Percentiles rank a stretch among this genome's conserved stretches.
Conservation (phyloP, 1,140 invertebrate species). For the Lysiphlebus fabarum region DNA sequence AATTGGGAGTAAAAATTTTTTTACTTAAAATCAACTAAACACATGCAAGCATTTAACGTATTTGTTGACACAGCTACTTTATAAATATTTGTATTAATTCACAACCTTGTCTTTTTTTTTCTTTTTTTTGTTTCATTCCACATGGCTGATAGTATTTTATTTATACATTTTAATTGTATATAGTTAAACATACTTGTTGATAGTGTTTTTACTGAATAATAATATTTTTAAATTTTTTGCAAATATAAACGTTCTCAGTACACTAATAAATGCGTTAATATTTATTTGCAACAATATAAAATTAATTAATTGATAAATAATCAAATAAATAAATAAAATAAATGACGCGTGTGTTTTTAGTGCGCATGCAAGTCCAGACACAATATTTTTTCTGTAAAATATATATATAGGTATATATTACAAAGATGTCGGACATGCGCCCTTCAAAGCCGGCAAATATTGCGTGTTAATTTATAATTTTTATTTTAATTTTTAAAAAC, state of each 20-base stretch:
- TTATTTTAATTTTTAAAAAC: background rate
- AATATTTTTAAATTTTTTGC: too few relatives aligned
- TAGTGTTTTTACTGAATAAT: too few relatives aligned
- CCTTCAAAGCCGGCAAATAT: constrained; percentile 1
- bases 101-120: constrained; percentile 11
- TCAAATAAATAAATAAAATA: too few relatives aligned
- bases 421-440: constrained; percentile 4
- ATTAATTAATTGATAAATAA: too few relatives aligned
- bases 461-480: constrained; percentile 3
- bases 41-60: background rate
- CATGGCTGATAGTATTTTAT: too few relatives aligned
- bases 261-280: too few relatives aligned
- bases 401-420: too few relatives aligned
- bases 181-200: too few relatives aligned
- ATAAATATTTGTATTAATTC: constrained; percentile 16
- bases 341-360: background rate
- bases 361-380: constrained; percentile 1
- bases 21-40: background rate
- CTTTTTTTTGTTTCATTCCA: background rate
- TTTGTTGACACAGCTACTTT: constrained; percentile 7
- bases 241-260: too few relatives aligned
- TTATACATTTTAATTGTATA: too few relatives aligned
- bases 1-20: too few relatives aligned
- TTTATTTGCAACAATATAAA: too few relatives aligned
- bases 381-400: constrained; percentile 12